Conservation (phyloP, 92 coral and sea anemone genomes). For the Pocillopora grandis region DNA sequence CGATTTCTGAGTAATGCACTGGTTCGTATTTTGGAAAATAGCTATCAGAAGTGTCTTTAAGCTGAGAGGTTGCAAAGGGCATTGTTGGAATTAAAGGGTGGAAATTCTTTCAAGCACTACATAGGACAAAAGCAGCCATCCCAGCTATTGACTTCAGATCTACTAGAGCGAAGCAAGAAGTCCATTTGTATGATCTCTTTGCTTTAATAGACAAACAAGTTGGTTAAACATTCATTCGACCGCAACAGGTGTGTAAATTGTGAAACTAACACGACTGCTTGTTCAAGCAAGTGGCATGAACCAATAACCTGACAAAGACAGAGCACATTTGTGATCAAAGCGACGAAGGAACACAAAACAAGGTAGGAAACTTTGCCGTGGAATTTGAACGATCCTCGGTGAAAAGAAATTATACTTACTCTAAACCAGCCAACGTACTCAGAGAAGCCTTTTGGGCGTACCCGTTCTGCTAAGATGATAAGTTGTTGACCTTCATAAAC, state of each 20-base stretch:
- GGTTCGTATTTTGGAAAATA: too few relatives aligned
- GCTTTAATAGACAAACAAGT: constrained; percentile 7
- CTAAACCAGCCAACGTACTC: neutral
- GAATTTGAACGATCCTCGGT: neutral
- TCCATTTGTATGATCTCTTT: neutral
- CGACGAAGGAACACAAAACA: neutral
- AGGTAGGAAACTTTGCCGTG: neutral
- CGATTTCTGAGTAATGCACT: too few relatives aligned
- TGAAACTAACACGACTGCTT: constrained; percentile 13
- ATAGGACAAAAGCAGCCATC: neutral
- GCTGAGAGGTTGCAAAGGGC: neutral
- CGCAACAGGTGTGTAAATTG: constrained; percentile 35
- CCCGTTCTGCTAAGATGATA: neutral
- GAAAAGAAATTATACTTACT: constrained; percentile 10
- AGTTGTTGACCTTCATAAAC: neutral
- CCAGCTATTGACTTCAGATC: neutral
- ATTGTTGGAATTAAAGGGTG: neutral
- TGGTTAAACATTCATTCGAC: constrained; percentile 14
- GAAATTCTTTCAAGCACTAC: neutral
- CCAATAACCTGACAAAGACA: neutral
- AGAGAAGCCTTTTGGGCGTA: neutral
- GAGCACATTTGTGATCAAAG: neutral
- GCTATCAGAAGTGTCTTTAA: too few relatives aligned
- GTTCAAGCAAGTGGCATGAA: constrained; percentile 26
- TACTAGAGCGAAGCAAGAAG: neutral